Evolutionary conservation across 2,888 invertebrate genomes (phyloP).

Genomic region (Leptinotarsa haldemani): DNA sequence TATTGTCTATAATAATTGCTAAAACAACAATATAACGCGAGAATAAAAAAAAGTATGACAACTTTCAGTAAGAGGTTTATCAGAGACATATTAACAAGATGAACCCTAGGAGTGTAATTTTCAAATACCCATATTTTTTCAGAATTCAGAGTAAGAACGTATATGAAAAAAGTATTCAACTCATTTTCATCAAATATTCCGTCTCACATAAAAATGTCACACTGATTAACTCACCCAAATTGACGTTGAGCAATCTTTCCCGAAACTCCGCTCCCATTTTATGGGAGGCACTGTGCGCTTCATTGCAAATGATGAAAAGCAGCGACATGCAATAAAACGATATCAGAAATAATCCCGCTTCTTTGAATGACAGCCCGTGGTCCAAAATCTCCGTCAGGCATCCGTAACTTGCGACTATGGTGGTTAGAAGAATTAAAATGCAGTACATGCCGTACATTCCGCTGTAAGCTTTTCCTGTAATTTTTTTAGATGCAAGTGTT

Average conservation of each 20-base stretch:
- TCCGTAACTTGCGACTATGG: constrained; percentile 79
- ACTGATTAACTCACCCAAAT: constrained; percentile 66
- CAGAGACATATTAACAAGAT: too few species aligned
- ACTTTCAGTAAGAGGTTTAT: too few species aligned
- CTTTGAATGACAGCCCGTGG: constrained; percentile 78
- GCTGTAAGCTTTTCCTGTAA: constrained; percentile 75
- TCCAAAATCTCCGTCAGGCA: constrained; percentile 79
- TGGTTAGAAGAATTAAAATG: constrained; percentile 78
- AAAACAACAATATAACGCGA: too few species aligned
- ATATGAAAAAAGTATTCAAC: too few species aligned
- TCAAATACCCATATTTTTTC: too few species aligned
- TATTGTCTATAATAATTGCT: too few species aligned
- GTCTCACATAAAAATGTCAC: background rate
- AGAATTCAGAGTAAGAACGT: too few species aligned
- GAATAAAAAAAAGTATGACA: too few species aligned
- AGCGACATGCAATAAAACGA: constrained; percentile 78
- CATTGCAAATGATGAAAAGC: constrained; percentile 79
- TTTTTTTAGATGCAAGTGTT: constrained; percentile 8
- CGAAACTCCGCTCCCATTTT: constrained; percentile 71
- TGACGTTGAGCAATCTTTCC: constrained; percentile 75
- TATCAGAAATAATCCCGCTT: constrained; percentile 77
- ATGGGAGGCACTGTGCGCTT: constrained; percentile 70
- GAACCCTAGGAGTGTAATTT: too few species aligned
- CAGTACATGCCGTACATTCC: constrained; percentile 84
- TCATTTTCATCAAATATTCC: background rate